Percentiles rank a stretch among this genome's conserved stretches.
These are phyloP conservation scores for Cyclophora punctaria DNA, from an alignment of 2,888 invertebrate species.

Conservation along the genomic window DNA sequence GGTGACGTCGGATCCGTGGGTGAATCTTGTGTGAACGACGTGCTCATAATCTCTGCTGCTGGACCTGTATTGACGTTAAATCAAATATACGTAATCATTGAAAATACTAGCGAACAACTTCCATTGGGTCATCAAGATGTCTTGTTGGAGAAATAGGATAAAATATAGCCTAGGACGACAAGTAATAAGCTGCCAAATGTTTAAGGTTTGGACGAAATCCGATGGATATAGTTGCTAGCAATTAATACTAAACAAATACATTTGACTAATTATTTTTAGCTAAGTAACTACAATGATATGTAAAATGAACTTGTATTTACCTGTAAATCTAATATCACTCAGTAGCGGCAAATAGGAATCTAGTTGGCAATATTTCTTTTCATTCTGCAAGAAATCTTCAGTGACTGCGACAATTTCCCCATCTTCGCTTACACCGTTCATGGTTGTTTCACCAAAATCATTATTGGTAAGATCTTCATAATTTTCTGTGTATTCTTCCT, in stretches of 20 bases:
- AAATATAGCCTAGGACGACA: too few species aligned
- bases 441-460: constrained; percentile 12
- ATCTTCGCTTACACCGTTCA: constrained; percentile 28
- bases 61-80: constrained; percentile 38
- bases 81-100: neutral
- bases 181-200: too few species aligned
- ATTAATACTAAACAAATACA: too few species aligned
- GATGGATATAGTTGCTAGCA: too few species aligned
- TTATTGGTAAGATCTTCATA: constrained; percentile 6
- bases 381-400: constrained; percentile 63
- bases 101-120: too few species aligned
- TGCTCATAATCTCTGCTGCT: constrained; percentile 63
- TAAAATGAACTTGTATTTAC: constrained; percentile 29
- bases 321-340: constrained; percentile 66
- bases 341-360: constrained; percentile 53
- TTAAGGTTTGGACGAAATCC: too few species aligned
- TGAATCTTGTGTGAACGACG: constrained; percentile 66
- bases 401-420: constrained; percentile 42
- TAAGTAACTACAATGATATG: too few species aligned
- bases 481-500: constrained; percentile 19
- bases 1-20: constrained; percentile 58
- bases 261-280: too few species aligned
- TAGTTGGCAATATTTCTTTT: constrained; percentile 62
- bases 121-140: too few species aligned
- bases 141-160: too few species aligned